Base-by-base conservation (phyloP, 2,888 invertebrate species). In the Sinodicranocentrus sp. region DNA sequence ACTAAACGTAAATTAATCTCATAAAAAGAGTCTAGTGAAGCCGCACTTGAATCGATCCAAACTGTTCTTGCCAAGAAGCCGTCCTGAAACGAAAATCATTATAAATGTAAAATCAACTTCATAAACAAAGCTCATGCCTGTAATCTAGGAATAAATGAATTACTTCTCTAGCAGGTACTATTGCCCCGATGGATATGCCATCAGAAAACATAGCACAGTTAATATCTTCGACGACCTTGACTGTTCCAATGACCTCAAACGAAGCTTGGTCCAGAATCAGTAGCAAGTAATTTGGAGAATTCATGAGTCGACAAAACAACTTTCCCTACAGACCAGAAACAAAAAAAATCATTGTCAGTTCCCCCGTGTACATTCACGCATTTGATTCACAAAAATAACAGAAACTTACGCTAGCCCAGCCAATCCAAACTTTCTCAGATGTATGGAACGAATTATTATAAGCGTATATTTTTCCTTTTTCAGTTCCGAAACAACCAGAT, bases 401-500 rank as follows among this genome's bases (percentile, higher is more conserved):
- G 48, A 48, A 48, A 23, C 92, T 92, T 91, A 96, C 96, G 91
- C 94, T 94, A 90, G 96, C 96, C 92, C 93, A 96, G 23, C 97
- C 96, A 85, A 98, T 92, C 95, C 95, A 97, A 67, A 96, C 96
- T 87, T 92, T 93, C 89, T 96, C 96, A 86, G 94, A 94, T 6
- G 94, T 94, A 90, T 93, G 90, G 90, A 97, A 96, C 90, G 97
- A 95, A 26, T 94, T 93, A 90, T 96, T 96, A 90, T 95, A 94
- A 86, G 94, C 92, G 90, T 97, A 96, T 23, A 97, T 93, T 89
- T 96, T 95, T n/a, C 97, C 98, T 91, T 95, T 95, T 87, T 97
- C 93, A 6, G 98, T 97, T 86, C 96, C 97, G 68, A 96, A 96
- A 90, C 97, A 97, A 6, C 99, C 99, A 70, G 98, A 96, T 19